Base-by-base conservation (phyloP, 2,797 vertebrate species). In the Cephalopachus bancanus region DNA sequence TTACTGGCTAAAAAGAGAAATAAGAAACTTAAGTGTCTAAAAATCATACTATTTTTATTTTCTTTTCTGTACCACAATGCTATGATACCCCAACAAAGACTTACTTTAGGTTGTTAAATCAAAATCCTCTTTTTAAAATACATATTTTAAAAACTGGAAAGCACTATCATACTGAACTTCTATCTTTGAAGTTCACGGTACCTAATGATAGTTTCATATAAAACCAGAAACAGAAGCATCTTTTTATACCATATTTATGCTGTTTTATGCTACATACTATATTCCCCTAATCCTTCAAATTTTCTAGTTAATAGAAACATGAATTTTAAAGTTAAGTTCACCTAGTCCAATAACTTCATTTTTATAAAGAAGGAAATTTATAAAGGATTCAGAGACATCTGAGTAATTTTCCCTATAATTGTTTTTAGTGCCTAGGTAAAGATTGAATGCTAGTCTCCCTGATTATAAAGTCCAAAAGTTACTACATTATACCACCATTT, bases 1-100 rank as follows among this genome's bases (percentile, higher is more conserved):
- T 88, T 83, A 92, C 59, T 83, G 15, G 28, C 69, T 94, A 71
- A 88, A 87, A 96, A 30, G 59, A 90, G 22, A 75, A 93, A 76
- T 19, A 94, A 33, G 33, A 59, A 78, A 30, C 30, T 76, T 37
- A 90, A 76, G 16, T 69, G 65, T 71, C 24, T 86, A 17, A 30
- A 87, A 91, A 69, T 33, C 69, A 60, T 80, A 26, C 10, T 55
- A 37, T 67, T 71, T 89, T 95, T 44, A 10, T 11, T 49, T 64
- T 78, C 8, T 30, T 33, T 89, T 90, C 80, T 59, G 33, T 19
- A 44, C 49, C n/a, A 91, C 14, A 55, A 10, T 51, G 11, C 30
- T 86, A 19, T 20, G 62, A 62, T 33, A 7, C 16, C 84, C n/a
- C 65, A 53, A 65, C 1, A 74, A 75, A 62, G 62, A 16, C 65